Evolutionary conservation across 2,113 vertebrate species (phyloP).

Genomic region (Neopipo cinnamomea): DNA sequence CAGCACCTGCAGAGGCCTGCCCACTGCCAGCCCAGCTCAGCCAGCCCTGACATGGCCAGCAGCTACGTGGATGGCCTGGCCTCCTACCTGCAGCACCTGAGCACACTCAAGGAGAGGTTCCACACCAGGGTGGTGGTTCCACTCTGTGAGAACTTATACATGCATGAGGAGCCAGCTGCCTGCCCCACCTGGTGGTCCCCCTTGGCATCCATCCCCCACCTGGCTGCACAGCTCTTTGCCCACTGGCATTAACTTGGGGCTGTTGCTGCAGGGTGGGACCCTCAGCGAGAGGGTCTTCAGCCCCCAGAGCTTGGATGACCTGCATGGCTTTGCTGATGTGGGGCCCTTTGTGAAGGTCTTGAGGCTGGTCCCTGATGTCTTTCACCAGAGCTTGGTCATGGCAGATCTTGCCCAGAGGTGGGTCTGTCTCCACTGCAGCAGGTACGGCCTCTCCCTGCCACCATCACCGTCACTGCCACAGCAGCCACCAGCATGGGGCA

Average conservation of each 20-base stretch:
- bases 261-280: background rate
- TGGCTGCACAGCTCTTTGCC: constrained; percentile 43
- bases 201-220: background rate
- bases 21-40: fast-evolving
- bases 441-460: background rate
- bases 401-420: background rate
- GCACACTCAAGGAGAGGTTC: constrained; percentile 34
- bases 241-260: constrained; percentile 26
- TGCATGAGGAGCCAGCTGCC: background rate
- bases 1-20: constrained; percentile 8
- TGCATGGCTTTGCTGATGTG: background rate
- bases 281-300: background rate
- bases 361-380: constrained; percentile 40
- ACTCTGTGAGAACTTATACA: constrained; percentile 56
- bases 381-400: constrained; percentile 43
- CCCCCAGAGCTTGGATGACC: background rate
- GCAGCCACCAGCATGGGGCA: background rate
- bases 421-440: constrained; percentile 22
- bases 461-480: too few species aligned
- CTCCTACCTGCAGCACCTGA: constrained; percentile 50
- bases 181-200: fast-evolving
- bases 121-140: constrained; percentile 36
- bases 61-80: constrained; percentile 40
- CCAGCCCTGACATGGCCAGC: background rate
- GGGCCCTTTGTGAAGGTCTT: constrained; percentile 19